A percentile compares a stretch with the other conserved stretches of the same genome.
phyloP scores from a whole-genome alignment of 2,888 invertebrate species.

The Melanotus villosus region DNA sequence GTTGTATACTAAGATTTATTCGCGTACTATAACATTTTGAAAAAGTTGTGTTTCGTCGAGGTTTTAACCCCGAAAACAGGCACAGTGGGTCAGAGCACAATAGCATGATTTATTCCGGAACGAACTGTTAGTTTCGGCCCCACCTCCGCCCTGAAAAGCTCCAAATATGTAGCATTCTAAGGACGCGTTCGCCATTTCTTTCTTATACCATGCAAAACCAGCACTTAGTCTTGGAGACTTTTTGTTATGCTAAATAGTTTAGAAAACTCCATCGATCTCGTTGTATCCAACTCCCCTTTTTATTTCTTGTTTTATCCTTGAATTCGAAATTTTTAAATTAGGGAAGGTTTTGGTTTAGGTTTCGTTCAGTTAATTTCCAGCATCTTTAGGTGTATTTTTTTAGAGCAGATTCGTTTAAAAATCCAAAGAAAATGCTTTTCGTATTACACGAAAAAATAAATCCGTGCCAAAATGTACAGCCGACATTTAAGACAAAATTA shows the following conservation, averaged over 20 bases:
- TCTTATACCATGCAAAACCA: slow-evolving; percentile 38
- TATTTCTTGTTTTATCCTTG: slow-evolving; percentile 10
- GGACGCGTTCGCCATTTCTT: slow-evolving; percentile 34
- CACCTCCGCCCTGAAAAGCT: slow-evolving; percentile 14
- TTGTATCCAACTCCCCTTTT: neutral
- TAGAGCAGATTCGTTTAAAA: too few relatives aligned
- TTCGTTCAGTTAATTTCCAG: too few relatives aligned
- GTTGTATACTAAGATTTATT: too few relatives aligned
- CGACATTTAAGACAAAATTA: too few relatives aligned
- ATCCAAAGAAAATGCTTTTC: too few relatives aligned
- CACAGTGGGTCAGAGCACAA: slow-evolving; percentile 4
- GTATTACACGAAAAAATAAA: too few relatives aligned
- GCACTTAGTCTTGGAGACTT: slow-evolving; percentile 39
- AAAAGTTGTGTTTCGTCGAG: too few relatives aligned
- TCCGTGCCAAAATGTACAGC: too few relatives aligned
- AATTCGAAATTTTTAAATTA: too few relatives aligned
- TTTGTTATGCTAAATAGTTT: slow-evolving; percentile 42
- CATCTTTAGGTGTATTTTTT: too few relatives aligned
- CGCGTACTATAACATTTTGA: too few relatives aligned
- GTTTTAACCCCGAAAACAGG: neutral
- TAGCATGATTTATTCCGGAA: slow-evolving; percentile 13
- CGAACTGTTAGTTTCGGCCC: neutral
- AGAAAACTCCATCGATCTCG: slow-evolving; percentile 35
- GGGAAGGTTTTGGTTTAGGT: too few relatives aligned
- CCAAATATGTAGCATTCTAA: slow-evolving; percentile 34